Base-by-base conservation (phyloP, 1,140 invertebrate species). In the Lordiphosa mommai region DNA sequence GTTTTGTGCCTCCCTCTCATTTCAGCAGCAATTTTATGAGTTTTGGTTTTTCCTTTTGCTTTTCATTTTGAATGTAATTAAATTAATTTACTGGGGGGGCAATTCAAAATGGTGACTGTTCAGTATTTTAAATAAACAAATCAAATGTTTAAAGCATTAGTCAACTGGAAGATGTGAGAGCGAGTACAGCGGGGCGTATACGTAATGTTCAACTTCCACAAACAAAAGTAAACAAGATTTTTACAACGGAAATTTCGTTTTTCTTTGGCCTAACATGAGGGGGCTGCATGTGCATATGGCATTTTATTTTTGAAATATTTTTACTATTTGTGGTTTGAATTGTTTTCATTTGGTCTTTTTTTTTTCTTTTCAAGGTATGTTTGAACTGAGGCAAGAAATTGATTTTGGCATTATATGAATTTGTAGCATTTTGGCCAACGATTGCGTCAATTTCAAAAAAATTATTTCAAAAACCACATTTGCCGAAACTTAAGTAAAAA, bases 181-280 rank as follows among this genome's bases (percentile, higher is more conserved):
- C 17, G 17, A 4, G 17, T 20, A 20, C 2, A 4, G 3, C 1
- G 3, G 1, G 17, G n/a, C n/a, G n/a, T n/a, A n/a, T n/a, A n/a
- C n/a, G n/a, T n/a, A 2, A 2, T 27, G 6, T 27, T 27, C 23
- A 27, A 27, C 7, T 27, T 27, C 23, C 23, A 27, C 23, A 2
- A 27, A 6, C 23, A 27, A 27, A 27, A 27, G 23, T 27, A 27
- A 27, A 27, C 40, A 43, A 43, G 20, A 43, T 70, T 51, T 49
- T 79, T 79, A 82, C 70, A 82, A 69, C 74, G 76, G 70, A 79
- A 82, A 80, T 61, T 61, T 74, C 33, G 14, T 55, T 79, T 70
- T 51, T 32, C 13, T 53, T 59, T 40, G 36, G 34, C 12, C 41
- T 36, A 17, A 36, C 13, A 23, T 43, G 9, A 14, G 20, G 41